Conservation (phyloP, 2,113 vertebrate species). For the Trichomycterus rosablanca region DNA sequence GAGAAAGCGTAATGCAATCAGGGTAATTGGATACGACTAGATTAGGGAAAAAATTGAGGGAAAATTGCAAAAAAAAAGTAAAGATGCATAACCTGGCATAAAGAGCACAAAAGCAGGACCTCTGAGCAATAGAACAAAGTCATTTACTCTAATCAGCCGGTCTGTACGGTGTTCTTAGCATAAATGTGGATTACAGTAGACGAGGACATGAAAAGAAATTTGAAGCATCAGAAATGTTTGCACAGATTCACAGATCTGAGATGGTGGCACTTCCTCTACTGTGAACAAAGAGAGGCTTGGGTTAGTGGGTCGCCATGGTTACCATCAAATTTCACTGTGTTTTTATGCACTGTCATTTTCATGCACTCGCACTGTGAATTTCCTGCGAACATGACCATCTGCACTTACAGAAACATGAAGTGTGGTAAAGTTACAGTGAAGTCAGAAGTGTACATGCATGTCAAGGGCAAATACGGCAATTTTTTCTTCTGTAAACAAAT, state of each 20-base stretch:
- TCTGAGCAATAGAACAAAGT: no score
- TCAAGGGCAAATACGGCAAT: no score
- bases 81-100: no score
- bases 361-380: constrained; percentile 19
- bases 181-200: neutral
- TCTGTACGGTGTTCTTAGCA: neutral
- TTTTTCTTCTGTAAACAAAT: no score
- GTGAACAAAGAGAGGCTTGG: constrained; percentile 23
- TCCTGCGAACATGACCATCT: constrained; percentile 8
- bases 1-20: no score
- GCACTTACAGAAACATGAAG: neutral
- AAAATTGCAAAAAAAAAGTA: no score
- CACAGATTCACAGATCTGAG: constrained; percentile 5
- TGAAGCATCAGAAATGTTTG: neutral
- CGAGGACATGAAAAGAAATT: constrained; percentile 1
- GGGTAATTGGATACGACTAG: no score
- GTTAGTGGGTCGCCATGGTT: constrained; percentile 48
- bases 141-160: no score
- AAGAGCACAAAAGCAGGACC: no score
- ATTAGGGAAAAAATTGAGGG: no score
- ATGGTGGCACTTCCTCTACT: constrained; percentile 8
- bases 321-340: constrained; percentile 42
- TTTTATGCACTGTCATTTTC: constrained; percentile 27
- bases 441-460: neutral
- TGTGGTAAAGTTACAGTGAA: neutral